These are phyloP conservation scores for Drepana arcuata DNA, from an alignment of 1,140 invertebrate species.

Conservation along the genomic window DNA sequence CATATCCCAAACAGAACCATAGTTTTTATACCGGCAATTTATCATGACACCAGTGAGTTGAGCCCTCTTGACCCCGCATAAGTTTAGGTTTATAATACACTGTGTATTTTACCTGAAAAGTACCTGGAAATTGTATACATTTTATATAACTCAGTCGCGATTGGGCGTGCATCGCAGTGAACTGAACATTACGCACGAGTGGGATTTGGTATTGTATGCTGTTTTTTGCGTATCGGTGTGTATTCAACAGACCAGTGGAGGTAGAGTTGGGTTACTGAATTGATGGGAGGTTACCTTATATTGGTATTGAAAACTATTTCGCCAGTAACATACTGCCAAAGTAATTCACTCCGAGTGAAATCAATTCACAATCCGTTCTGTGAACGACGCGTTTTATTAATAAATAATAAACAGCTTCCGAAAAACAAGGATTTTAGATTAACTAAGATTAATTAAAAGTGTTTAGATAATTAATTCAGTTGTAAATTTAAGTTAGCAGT, in stretches of 20 bases:
- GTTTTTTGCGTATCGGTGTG: constrained; percentile 58
- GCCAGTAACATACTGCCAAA: constrained; percentile 68
- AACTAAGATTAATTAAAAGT: constrained; percentile 59
- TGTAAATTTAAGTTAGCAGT: constrained; percentile 69
- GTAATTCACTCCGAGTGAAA: constrained; percentile 59
- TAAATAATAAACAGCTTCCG: constrained; percentile 64
- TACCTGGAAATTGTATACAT: constrained; percentile 71
- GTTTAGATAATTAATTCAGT: constrained; percentile 67
- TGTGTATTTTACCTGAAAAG: constrained; percentile 66
- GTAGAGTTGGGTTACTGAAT: constrained; percentile 44
- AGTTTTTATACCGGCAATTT: constrained; percentile 48
- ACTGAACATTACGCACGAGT: constrained; percentile 33
- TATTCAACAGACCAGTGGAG: constrained; percentile 42
- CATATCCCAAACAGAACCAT: constrained; percentile 43
- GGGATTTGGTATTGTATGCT: constrained; percentile 54
- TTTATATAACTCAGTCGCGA: constrained; percentile 46
- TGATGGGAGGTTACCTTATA: constrained; percentile 28
- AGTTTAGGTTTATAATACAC: constrained; percentile 61
- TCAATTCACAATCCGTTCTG: constrained; percentile 65
- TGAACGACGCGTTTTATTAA: constrained; percentile 63
- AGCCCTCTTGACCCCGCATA: constrained; percentile 56
- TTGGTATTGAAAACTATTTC: constrained; percentile 36
- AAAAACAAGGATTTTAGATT: constrained; percentile 62
- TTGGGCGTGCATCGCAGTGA: constrained; percentile 60
- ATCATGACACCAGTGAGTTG: constrained; percentile 52